Evolutionary conservation across 30 jellyfish, hydroid and myxozoan genomes (phyloP), one percentile per base, ranked within the genome.

Genomic region (Turritopsis dohrnii): DNA sequence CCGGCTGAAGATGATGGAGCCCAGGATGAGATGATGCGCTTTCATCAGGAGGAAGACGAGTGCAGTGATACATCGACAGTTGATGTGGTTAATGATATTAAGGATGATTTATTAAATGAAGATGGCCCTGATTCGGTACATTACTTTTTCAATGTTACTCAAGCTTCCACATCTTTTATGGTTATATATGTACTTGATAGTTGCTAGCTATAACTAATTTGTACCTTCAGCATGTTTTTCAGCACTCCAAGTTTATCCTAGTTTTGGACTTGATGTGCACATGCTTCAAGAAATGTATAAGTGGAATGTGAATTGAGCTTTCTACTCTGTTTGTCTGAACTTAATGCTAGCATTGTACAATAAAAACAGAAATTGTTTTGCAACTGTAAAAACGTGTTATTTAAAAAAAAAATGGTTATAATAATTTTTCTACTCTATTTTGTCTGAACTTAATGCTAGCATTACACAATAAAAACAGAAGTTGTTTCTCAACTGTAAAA

Each of bases 1-100:
- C 77, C 77, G 9, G 96, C 98, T 41, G 98, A 88, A 77, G 98
- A 92, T 81, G 87, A 92, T 82, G 98, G 98, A 30, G 98, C 98
- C 18, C 96, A 92, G 29, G 98, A 92, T 76, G 98, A 92, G 85
- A 89, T 87, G 1, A 92, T 88, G 74, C 97, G 83, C 28, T 92
- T 88, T 74, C 79, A 86, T 71, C 96, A 88, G 71, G 98, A 92
- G 69, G 98, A 92, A 66, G 98, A 84, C 31, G 98, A 92, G 22
- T 94, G 96, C 75, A 81, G 96, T 41, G 98, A 92, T 65, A 88
- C 89, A 79, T 92, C 98, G 75, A 92, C 90, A 16, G 96, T 92
- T 72, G 98, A 92, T 81, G 98, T 92, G 28, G 98, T 92, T 29
- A 92, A 92, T 84, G 98, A 92, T 85, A 92, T 92, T 65, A 92